Base-by-base conservation (phyloP, 2,113 vertebrate species). In the Cottus gobio region DNA sequence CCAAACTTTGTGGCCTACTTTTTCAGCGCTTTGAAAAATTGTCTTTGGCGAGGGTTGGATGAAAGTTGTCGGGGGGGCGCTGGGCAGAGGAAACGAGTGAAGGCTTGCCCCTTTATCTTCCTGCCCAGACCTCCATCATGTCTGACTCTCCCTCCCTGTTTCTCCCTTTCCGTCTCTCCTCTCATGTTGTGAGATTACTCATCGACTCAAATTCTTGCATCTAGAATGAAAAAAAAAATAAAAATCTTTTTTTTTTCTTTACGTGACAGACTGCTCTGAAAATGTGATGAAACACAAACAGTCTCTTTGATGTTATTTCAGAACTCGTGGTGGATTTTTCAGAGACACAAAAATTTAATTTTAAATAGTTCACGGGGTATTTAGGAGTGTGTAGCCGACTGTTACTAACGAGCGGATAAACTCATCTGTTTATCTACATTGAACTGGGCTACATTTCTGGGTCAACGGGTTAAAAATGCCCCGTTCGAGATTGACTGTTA, bases 1-100 rank as follows among this genome's bases (percentile, higher is more conserved):
- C 50, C 80, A 86, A 90, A 88, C 85, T 92, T 85, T 79, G 57
- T 92, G 91, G 64, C 88, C 91, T 92, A 93, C 86, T 93, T 93
- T 91, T 70, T 18, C 34, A 7, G 48, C 30, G 58, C 87, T 93
- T 92, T 93, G 89, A 91, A 91, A 92, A 89, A 83, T 60, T 83
- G 87, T 87, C 73, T 87, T 80, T 88, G 87, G 85, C 64, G 67
- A 71, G 80, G 22, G 69, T 70, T 78, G 71, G 86, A 90, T 89
- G 77, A 88, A 85, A 87, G 87, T 82, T 83, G 78, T 62, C 5
- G 67, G 42, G 46, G 22, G 72, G 42, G 83, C 4, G 37, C 57
- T n/a, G 72, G 76, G 78, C 80, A 80, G 75, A 71, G 80, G 74
- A 84, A 87, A 77, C 77, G 48, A 90, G 84, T 87, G 86, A 84